phyloP scores from a whole-genome alignment of 2,797 vertebrate genomes.

The Rhynchonycteris naso region DNA sequence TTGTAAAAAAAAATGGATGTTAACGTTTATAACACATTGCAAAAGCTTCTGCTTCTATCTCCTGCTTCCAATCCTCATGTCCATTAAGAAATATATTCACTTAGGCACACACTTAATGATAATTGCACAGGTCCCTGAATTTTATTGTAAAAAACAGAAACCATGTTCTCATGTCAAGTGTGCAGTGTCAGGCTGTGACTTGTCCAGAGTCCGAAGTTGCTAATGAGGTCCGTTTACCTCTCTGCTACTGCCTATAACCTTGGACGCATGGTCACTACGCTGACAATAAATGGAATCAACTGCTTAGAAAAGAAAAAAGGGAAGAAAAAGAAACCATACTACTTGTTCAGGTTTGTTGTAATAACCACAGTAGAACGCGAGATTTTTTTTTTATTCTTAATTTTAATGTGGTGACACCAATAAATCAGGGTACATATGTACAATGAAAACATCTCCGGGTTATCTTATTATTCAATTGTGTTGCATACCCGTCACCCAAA shows the following conservation, averaged over 20 bases:
- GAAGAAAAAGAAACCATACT: not conserved
- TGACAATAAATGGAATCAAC: not conserved
- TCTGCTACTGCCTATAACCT: not conserved
- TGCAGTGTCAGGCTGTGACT: not conserved
- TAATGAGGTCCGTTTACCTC: not conserved
- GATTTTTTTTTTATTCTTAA: too few relatives aligned
- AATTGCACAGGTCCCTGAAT: not conserved
- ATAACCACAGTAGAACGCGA: not conserved
- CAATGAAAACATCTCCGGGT: too few relatives aligned
- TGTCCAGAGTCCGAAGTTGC: not conserved
- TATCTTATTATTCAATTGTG: too few relatives aligned
- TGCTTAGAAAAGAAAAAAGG: not conserved
- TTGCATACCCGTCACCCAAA: too few relatives aligned
- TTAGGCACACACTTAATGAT: not conserved
- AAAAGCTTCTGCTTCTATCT: not conserved
- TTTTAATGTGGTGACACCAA: too few relatives aligned
- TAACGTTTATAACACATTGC: not conserved
- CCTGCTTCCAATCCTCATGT: not conserved
- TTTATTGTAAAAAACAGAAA: slow-evolving; percentile 35
- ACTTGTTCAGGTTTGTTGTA: not conserved
- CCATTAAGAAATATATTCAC: slow-evolving; percentile 12
- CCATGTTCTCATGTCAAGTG: not conserved
- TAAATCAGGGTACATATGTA: too few relatives aligned
- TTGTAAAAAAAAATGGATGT: not conserved
- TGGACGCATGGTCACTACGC: not conserved